Conservation (phyloP, 1,140 invertebrate species). For the Dryas iulia region DNA sequence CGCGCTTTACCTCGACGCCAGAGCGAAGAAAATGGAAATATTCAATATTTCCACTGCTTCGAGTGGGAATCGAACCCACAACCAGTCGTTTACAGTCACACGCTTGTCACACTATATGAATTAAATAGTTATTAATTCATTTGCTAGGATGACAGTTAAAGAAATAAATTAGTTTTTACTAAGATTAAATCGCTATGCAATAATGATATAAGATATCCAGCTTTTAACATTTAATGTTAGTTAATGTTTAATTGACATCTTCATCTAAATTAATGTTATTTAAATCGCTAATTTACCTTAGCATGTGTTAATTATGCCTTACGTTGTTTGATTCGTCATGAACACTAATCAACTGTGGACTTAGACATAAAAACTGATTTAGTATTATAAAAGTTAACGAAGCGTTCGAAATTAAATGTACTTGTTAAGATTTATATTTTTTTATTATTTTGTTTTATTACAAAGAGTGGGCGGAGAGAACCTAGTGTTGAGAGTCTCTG, state of each 20-base stretch:
- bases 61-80: too few relatives aligned
- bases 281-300: background rate
- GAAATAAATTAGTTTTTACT: background rate
- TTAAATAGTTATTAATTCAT: too few relatives aligned
- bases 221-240: background rate
- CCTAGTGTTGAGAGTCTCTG: too few relatives aligned
- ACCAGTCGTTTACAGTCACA: too few relatives aligned
- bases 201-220: too few relatives aligned
- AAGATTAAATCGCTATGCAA: background rate
- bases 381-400: constrained; percentile 5
- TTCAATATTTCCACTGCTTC: too few relatives aligned
- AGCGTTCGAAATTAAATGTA: background rate
- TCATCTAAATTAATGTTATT: background rate
- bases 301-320: background rate
- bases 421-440: too few relatives aligned
- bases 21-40: too few relatives aligned
- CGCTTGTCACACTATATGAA: too few relatives aligned
- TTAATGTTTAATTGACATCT: background rate
- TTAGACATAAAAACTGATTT: background rate
- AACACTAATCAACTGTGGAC: background rate
- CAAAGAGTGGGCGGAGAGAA: too few relatives aligned
- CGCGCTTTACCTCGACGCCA: too few relatives aligned
- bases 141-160: background rate
- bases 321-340: background rate
- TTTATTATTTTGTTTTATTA: too few relatives aligned